Evolutionary conservation across 2,113 vertebrate species (phyloP).

Genomic region (Lamprotornis superbus): DNA sequence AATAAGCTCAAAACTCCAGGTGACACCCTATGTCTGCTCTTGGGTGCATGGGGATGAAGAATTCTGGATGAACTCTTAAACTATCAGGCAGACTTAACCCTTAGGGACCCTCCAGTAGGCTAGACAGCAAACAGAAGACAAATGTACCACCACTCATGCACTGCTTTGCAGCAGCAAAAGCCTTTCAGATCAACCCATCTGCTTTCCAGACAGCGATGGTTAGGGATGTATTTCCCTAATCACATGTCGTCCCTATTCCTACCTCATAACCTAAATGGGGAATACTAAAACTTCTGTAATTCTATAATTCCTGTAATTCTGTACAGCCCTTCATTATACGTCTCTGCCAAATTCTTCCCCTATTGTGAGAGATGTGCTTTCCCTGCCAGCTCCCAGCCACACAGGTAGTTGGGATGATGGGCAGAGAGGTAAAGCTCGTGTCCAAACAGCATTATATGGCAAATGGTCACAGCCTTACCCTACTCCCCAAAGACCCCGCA

Average conservation of each 20-base stretch:
- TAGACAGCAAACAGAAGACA: neutral
- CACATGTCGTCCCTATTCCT: neutral
- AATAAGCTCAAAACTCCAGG: neutral
- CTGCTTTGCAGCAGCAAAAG: neutral
- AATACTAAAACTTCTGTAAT: neutral
- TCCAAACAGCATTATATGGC: neutral
- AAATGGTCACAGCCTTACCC: neutral
- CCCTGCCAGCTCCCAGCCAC: neutral
- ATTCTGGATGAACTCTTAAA: neutral
- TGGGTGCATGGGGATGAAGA: neutral
- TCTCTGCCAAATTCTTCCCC: neutral
- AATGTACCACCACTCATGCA: neutral
- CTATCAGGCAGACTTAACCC: neutral
- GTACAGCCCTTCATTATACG: neutral
- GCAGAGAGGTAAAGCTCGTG: neutral
- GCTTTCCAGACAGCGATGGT: neutral
- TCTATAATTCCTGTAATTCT: neutral
- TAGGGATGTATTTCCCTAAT: neutral
- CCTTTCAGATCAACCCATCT: neutral
- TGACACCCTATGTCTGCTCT: neutral
- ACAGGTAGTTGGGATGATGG: neutral
- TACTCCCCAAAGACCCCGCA: neutral
- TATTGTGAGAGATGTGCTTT: neutral
- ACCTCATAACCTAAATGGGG: neutral
- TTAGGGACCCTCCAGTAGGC: neutral